These are phyloP conservation scores for Pristiophorus japonicus DNA, from an alignment of 2,113 vertebrate genomes.

Conservation along the genomic window DNA sequence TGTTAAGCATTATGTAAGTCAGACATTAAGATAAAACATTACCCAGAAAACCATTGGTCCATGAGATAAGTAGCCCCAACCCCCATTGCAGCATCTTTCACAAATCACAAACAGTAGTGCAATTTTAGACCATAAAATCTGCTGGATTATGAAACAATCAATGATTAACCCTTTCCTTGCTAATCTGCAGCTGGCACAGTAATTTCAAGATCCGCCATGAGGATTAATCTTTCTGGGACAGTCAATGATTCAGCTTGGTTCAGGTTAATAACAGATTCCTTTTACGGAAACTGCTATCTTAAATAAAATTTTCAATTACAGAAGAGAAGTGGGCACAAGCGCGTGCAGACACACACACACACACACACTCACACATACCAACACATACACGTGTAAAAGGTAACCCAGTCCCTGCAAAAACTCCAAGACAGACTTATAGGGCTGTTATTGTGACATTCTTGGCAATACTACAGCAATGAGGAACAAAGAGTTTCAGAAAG, in stretches of 20 bases:
- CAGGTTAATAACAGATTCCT: not conserved
- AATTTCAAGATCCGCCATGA: not conserved
- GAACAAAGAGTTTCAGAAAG: constrained; percentile 12
- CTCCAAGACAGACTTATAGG: not conserved
- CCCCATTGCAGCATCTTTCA: not conserved
- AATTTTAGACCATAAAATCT: not conserved
- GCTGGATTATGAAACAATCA: not conserved
- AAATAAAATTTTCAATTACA: not conserved
- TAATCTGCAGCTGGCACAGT: not conserved
- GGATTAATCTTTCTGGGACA: not conserved
- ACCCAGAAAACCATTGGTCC: not conserved
- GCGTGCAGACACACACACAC: not conserved
- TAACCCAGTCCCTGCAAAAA: not conserved
- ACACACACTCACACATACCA: not conserved
- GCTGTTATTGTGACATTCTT: not conserved
- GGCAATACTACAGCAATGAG: not conserved
- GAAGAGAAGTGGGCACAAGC: not conserved
- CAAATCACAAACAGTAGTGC: constrained; percentile 3
- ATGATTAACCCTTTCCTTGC: not conserved
- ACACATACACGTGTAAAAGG: not conserved
- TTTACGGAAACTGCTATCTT: not conserved
- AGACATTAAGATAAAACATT: constrained; percentile 35
- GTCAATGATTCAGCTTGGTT: not conserved
- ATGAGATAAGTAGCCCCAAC: not conserved
- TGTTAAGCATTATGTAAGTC: constrained; percentile 25